Evolutionary conservation across 1,140 invertebrate species (phyloP).

Genomic region (Nasonia vitripennis): DNA sequence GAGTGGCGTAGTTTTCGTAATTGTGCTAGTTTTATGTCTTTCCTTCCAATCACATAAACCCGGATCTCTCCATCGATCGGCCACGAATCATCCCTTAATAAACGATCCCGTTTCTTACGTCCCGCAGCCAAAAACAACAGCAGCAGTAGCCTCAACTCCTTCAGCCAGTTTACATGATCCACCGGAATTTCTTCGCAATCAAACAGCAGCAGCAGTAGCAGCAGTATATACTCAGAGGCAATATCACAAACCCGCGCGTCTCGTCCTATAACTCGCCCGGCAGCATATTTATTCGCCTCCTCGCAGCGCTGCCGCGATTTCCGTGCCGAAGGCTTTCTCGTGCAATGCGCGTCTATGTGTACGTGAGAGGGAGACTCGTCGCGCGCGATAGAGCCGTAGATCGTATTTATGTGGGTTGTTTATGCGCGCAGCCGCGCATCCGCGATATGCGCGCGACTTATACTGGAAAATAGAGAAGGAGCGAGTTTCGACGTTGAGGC

Average conservation of each 20-base stretch:
- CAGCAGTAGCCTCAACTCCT: slow-evolving; percentile 13
- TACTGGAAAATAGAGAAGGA: background rate
- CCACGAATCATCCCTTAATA: background rate
- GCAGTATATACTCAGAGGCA: background rate
- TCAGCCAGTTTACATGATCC: slow-evolving; percentile 6
- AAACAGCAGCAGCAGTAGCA: background rate
- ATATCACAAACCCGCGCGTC: background rate
- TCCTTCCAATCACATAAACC: background rate
- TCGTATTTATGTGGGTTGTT: slow-evolving; percentile 44
- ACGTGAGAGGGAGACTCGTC: background rate
- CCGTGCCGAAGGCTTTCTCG: background rate
- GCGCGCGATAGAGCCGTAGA: slow-evolving; percentile 36
- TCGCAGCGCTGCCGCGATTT: slow-evolving; percentile 7
- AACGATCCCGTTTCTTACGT: slow-evolving; percentile 10
- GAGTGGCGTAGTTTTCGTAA: no score
- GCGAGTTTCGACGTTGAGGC: slow-evolving; percentile 6
- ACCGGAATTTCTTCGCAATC: background rate
- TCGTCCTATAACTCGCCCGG: background rate
- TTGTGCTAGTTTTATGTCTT: no score
- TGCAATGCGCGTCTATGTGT: background rate
- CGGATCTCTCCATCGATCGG: no score
- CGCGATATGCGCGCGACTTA: slow-evolving; percentile 14
- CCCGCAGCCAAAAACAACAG: background rate
- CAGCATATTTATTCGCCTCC: slow-evolving; percentile 21
- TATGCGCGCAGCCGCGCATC: slow-evolving; percentile 21